Percentiles rank a stretch among this genome's conserved stretches.
phyloP scores from a whole-genome alignment of 2,888 invertebrate species.

The Lycocerus yunnanus region DNA sequence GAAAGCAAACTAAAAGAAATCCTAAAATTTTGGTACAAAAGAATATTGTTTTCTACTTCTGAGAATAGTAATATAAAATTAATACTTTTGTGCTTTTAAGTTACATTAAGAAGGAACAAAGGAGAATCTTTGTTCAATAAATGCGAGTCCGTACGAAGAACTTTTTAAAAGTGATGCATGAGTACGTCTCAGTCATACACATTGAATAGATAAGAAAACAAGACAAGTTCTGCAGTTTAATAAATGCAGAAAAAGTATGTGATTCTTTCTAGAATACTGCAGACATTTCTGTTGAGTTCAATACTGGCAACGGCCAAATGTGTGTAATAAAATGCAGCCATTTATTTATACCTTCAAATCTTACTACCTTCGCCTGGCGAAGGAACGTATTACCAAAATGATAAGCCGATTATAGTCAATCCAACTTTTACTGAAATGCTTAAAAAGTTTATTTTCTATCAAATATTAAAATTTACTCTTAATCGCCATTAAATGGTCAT shows the following conservation, averaged over 20 bases:
- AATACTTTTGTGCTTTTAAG: constrained; percentile 13
- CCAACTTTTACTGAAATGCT: not conserved
- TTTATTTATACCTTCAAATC: not conserved
- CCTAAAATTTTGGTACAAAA: not conserved
- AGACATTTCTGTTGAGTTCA: constrained; percentile 32
- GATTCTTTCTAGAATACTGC: constrained; percentile 40
- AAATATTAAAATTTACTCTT: not conserved
- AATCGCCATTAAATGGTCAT: too few species aligned
- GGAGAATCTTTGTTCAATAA: constrained; percentile 21
- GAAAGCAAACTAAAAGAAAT: not conserved
- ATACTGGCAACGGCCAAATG: not conserved
- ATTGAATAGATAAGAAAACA: constrained; percentile 38
- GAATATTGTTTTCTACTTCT: not conserved
- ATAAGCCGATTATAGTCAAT: not conserved
- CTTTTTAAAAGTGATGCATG: constrained; percentile 22
- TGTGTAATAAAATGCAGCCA: not conserved
- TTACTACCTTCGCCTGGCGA: not conserved
- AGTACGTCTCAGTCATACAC: constrained; percentile 26
- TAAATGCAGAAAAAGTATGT: constrained; percentile 37
- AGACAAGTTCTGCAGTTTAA: constrained; percentile 26
- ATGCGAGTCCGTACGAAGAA: constrained; percentile 12
- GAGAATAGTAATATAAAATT: not conserved
- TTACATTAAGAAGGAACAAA: constrained; percentile 15
- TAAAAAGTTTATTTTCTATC: not conserved
- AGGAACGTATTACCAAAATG: not conserved